Evolutionary conservation across 2,113 vertebrate species (phyloP).

Genomic region (Salminus brasiliensis): DNA sequence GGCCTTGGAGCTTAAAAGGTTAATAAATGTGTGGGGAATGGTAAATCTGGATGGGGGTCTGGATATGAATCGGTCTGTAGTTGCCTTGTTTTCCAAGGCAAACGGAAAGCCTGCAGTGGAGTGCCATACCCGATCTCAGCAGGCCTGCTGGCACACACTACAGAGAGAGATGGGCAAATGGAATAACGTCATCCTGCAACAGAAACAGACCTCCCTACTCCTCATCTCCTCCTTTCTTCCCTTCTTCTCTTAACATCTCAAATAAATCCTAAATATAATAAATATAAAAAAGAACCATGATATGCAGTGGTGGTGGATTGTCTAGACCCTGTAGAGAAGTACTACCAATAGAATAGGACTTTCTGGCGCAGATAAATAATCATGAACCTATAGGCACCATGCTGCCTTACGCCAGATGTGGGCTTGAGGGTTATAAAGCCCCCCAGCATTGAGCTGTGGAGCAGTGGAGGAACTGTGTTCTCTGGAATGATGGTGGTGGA

Average conservation of each 20-base stretch:
- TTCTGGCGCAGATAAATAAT: too few species aligned
- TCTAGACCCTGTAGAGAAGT: too few species aligned
- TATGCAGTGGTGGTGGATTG: background rate
- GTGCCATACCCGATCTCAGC: constrained; percentile 38
- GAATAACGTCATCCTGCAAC: constrained; percentile 23
- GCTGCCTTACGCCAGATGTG: too few species aligned
- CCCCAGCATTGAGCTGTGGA: too few species aligned
- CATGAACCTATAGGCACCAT: too few species aligned
- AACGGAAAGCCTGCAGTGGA: constrained; percentile 1
- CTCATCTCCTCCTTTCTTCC: too few species aligned
- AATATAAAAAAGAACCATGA: background rate
- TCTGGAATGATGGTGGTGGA: too few species aligned
- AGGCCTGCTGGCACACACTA: constrained; percentile 5
- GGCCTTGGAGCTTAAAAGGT: too few species aligned
- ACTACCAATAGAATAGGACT: too few species aligned
- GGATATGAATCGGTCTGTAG: background rate
- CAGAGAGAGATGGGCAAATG: background rate
- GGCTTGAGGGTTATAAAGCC: too few species aligned
- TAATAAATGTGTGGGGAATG: background rate
- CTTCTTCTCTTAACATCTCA: background rate
- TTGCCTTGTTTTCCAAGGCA: background rate
- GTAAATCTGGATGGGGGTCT: background rate
- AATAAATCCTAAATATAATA: background rate
- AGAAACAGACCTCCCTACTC: background rate
- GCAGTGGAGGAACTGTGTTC: too few species aligned